These are phyloP conservation scores for Chaitophorus viminalis DNA, from an alignment of 2,888 invertebrate genomes.

Conservation along the genomic window DNA sequence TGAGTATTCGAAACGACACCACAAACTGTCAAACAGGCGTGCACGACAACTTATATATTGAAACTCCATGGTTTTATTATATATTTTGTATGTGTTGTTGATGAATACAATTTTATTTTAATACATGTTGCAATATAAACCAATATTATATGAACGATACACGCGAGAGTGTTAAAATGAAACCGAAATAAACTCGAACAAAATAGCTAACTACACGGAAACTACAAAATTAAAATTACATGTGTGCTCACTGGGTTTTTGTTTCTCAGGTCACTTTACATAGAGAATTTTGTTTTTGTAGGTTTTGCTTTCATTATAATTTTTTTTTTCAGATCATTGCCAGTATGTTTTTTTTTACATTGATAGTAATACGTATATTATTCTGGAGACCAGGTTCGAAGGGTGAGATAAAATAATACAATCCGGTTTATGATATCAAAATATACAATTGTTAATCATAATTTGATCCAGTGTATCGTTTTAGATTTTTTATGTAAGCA, in stretches of 20 bases:
- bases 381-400: constrained; percentile 59
- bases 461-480: not conserved
- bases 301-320: not conserved
- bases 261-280: constrained; percentile 28
- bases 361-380: not conserved
- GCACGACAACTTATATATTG: constrained; percentile 32
- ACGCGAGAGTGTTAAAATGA: constrained; percentile 36
- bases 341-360: not conserved
- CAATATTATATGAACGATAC: constrained; percentile 27
- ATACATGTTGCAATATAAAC: constrained; percentile 13
- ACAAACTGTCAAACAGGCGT: constrained; percentile 50
- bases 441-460: not conserved
- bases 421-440: not conserved
- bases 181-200: constrained; percentile 45
- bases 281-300: constrained; percentile 13
- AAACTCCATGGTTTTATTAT: constrained; percentile 31
- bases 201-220: constrained; percentile 48
- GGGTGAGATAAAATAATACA: constrained; percentile 10
- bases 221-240: constrained; percentile 53
- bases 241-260: constrained; percentile 59
- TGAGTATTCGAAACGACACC: constrained; percentile 21
- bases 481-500: not conserved
- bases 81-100: constrained; percentile 8
- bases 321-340: not conserved
- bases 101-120: constrained; percentile 34